Conservation (phyloP, 1,140 invertebrate species). For the Belonocnema kinseyi region DNA sequence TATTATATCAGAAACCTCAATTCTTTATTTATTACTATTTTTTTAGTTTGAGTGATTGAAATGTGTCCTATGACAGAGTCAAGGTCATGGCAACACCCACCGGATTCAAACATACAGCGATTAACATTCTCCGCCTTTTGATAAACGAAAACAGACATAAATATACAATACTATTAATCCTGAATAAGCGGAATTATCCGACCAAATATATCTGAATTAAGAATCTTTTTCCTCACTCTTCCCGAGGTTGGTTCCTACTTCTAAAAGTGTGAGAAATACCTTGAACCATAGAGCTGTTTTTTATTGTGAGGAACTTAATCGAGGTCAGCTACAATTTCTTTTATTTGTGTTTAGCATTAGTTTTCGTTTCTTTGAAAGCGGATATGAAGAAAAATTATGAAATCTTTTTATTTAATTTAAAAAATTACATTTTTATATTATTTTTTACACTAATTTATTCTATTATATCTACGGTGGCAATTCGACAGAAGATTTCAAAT, state of each 20-base stretch:
- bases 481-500: too few species aligned
- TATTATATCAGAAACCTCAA: too few species aligned
- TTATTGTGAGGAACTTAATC: not conserved
- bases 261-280: not conserved
- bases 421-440: too few species aligned
- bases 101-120: not conserved
- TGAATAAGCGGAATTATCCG: not conserved
- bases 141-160: not conserved
- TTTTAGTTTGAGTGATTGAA: not conserved
- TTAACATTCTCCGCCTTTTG: not conserved
- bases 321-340: not conserved
- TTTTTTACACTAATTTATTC: too few species aligned
- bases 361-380: not conserved
- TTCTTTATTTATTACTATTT: not conserved
- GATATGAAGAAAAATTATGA: too few species aligned
- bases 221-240: not conserved
- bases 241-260: not conserved
- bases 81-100: conserved; percentile 8
- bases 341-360: not conserved
- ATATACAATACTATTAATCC: not conserved
- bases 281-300: not conserved
- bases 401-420: too few species aligned
- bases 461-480: too few species aligned
- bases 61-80: not conserved
- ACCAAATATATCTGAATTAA: not conserved